A percentile compares a stretch with the other conserved stretches of the same genome.
These are phyloP conservation scores for Campoplex nolae DNA, from an alignment of 2,888 invertebrate genomes.

Conservation along the genomic window DNA sequence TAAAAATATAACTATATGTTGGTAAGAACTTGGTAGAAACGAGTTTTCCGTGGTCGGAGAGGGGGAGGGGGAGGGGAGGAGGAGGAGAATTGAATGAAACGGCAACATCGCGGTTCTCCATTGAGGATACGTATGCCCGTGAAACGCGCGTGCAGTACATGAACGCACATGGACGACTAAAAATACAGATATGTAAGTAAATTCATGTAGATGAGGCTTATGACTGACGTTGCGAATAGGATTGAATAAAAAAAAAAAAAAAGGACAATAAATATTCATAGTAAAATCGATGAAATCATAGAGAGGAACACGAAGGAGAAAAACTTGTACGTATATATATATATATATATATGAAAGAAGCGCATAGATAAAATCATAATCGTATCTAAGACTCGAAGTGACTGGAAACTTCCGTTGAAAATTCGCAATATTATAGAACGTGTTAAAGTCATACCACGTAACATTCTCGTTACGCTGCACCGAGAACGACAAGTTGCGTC, in stretches of 20 bases:
- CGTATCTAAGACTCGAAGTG: conserved; percentile 22
- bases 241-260: conserved; percentile 32
- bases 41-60: conserved; percentile 38
- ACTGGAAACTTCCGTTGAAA: conserved; percentile 53
- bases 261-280: conserved; percentile 12
- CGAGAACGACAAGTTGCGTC: conserved; percentile 47
- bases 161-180: no score
- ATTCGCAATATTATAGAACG: not conserved
- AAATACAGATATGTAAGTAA: not conserved
- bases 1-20: not conserved
- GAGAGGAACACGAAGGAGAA: not conserved
- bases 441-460: conserved; percentile 4
- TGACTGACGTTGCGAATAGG: conserved; percentile 25
- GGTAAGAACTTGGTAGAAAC: conserved; percentile 48
- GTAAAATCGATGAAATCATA: conserved; percentile 23
- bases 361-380: conserved; percentile 22
- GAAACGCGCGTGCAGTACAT: conserved; percentile 47
- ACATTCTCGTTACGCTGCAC: conserved; percentile 43
- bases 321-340: not conserved
- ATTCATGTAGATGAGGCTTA: not conserved
- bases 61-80: not conserved
- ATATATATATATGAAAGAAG: not conserved
- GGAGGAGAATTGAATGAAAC: conserved; percentile 74
- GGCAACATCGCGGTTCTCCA: conserved; percentile 70
- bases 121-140: conserved; percentile 63